Base-by-base conservation (phyloP, 37 sponge, comb jelly and placozoan genomes). In the Ephydatia muelleri region DNA sequence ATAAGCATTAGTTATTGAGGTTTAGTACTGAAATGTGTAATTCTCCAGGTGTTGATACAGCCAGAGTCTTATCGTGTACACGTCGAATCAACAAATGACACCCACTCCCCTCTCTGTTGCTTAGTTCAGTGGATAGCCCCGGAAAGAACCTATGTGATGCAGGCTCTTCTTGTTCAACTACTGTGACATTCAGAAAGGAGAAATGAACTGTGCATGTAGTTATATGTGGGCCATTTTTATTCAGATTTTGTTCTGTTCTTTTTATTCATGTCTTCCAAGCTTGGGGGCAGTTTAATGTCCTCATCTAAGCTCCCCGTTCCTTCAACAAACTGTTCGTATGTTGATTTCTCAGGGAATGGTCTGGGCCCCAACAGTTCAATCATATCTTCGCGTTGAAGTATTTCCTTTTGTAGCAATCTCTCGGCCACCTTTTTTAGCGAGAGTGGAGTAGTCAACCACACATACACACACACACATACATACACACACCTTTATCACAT, bases 311-410 rank as follows among this genome's bases (percentile, higher is more conserved):
- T 80, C 13, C 90, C 97, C 0, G 97, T 99, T 0, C 93, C 97
- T 14, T 92, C 94, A 26, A 99, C 97, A 90, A 99, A 95, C 81
- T 97, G 97, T 71, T 99, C 99, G 79, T 99, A 99, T 14, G 99
- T 95, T 4, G 90, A 92, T 67, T 98, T 98, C 87, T 98, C 98
- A 25, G 92, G 91, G 81, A 95, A 98, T 26, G 98, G 98, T 16
- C 98, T 69, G 5, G 82, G 73, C 5, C 98, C 98, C 48, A 98
- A 75, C 40, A 98, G 67, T 38, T 89, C 88, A 25, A 98, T 93
- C 98, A 98, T 98, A 70, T 98, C 98, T 6, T 98, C 98, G 49
- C 96, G 78, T 73, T 91, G 91, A 19, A 98, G 85, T 29, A 98
- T 94, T 75, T 98, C 98, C 48, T 95, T 83, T 68, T 95, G 88